A percentile compares a stretch with the other conserved stretches of the same genome.
Conservation (phyloP, 2,797 vertebrate genomes). For the Darevskia mixta region DNA sequence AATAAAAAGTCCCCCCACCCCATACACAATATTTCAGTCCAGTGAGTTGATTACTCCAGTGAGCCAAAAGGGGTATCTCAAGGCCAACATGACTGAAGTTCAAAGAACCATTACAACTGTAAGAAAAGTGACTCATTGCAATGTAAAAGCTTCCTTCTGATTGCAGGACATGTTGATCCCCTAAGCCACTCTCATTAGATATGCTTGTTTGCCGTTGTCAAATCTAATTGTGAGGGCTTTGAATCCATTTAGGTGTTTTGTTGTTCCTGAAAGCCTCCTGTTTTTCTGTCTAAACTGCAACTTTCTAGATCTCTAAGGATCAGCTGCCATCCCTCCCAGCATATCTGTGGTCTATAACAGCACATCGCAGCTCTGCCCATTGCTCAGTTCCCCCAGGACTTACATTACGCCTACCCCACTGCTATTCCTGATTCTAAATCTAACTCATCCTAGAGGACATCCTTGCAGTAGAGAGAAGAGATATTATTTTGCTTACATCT, state of each 20-base stretch:
- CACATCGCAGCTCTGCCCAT: accelerated
- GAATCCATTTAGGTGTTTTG: conserved; percentile 10
- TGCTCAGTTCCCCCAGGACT: background rate
- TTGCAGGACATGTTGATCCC: conserved; percentile 3
- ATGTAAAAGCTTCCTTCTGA: conserved; percentile 6
- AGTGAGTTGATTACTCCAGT: background rate
- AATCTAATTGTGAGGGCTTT: conserved; percentile 3
- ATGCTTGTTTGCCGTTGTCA: conserved; percentile 30
- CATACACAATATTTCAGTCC: background rate
- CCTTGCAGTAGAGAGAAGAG: background rate
- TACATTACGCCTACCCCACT: background rate
- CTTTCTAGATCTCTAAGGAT: background rate
- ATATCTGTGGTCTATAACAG: background rate
- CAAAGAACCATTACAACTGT: background rate
- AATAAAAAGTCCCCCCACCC: background rate
- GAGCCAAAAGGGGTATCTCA: background rate
- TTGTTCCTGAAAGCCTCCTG: background rate
- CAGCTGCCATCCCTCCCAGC: background rate
- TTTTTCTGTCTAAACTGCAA: background rate
- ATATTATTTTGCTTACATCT: background rate
- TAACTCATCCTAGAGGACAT: background rate
- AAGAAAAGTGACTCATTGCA: background rate
- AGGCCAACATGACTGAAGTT: conserved; percentile 5
- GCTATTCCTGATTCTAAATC: background rate
- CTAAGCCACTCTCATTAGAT: conserved; percentile 20